A percentile compares a stretch with the other conserved stretches of the same genome.
phyloP scores from a whole-genome alignment of 2,888 invertebrate species.

The Apodemia hepburni region DNA sequence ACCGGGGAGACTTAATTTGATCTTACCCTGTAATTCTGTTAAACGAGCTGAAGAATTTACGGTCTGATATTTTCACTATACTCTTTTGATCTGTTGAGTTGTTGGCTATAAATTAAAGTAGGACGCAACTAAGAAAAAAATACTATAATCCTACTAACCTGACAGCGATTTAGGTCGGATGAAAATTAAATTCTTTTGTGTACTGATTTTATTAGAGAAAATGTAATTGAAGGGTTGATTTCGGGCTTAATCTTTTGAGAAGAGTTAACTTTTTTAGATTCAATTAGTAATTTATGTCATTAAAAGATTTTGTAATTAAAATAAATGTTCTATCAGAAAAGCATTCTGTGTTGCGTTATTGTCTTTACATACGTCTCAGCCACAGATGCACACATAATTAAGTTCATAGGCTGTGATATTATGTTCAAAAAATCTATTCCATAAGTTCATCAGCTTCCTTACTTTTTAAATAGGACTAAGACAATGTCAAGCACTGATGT shows the following conservation, averaged over 20 bases:
- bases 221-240: slow-evolving; percentile 1
- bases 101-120: slow-evolving; percentile 17
- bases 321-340: no score
- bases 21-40: slow-evolving; percentile 49
- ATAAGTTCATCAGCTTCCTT: no score
- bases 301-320: no score
- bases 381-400: no score
- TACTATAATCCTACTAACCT: neutral
- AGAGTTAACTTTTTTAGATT: neutral
- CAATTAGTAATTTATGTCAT: no score
- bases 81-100: slow-evolving; percentile 33
- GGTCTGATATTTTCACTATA: slow-evolving; percentile 39
- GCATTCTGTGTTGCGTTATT: no score
- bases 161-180: slow-evolving; percentile 1
- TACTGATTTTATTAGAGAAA: neutral
- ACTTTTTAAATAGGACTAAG: no score
- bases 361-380: no score
- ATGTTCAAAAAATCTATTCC: no score
- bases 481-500: no score
- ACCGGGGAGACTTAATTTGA: slow-evolving; percentile 55
- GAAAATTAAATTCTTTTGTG: neutral
- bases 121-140: slow-evolving; percentile 19
- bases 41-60: slow-evolving; percentile 44
- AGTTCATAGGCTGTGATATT: no score
- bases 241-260: neutral